Base-by-base conservation (phyloP, 2,888 invertebrate genomes). In the Serripes groenlandicus region DNA sequence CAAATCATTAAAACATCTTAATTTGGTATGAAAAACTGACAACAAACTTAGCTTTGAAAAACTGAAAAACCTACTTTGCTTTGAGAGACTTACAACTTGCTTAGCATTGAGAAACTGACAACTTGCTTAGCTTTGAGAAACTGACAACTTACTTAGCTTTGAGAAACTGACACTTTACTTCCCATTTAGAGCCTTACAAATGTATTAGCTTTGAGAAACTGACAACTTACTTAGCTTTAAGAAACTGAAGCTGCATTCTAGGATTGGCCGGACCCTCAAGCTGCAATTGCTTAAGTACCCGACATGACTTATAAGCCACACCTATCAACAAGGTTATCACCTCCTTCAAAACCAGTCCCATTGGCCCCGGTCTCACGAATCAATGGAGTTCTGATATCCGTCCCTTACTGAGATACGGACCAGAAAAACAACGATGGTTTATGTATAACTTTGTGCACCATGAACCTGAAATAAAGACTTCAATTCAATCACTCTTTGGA, bases 371-470 rank as follows among this genome's bases (percentile, higher is more conserved):
- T 0, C 97, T 97, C 4, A 97, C 97, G 78, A 96, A 96, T 91
- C 96, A 96, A 2, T 97, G 97, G 70, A 97, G 93, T 90, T 96
- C 96, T 0, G 97, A 96, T 79, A 97, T 94, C 91, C 97, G 96
- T 60, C 96, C 96, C 93, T 96, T 96, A 87, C 97, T 97, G 32
- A 97, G 96, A 90, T 96, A 96, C 0, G 97, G 97, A 0, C 97
- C 97, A 7, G 97, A 96, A 90, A 97, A 97, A 92, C 97, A 97
- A 83, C 96, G 92, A 92, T 97, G 97, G 94, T 97, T 97, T 93
- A 97, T 97, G 93, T 96, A 97, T 85, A 97, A 97, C 90, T 96
- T 96, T 42, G 97, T 96, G 91, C 97, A 97, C 96, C 96, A 97
- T n/a, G 90, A 89, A 72, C 81, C 86, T 83, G n/a, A n/a, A n/a